Conservation (phyloP, 2,888 invertebrate genomes). For the Bombylius major region DNA sequence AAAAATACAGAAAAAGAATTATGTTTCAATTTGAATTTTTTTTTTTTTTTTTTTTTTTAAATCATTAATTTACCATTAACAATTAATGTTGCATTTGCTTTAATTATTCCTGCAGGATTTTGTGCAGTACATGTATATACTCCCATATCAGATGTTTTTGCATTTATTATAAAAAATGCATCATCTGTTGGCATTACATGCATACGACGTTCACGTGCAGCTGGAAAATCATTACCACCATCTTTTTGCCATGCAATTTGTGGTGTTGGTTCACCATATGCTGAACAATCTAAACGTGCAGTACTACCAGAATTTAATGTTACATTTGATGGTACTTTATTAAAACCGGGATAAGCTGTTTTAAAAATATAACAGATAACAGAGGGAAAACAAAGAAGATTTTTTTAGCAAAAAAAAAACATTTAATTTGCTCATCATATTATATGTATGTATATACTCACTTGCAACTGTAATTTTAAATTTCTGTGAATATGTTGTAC, state of each 20-base stretch:
- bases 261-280: conserved; percentile 76
- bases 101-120: conserved; percentile 77
- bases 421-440: not conserved
- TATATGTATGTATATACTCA: too few species aligned
- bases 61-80: conserved; percentile 39
- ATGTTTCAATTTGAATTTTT: not conserved
- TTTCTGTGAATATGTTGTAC: conserved; percentile 77
- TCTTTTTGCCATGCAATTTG: conserved; percentile 85
- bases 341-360: conserved; percentile 71
- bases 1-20: conserved; percentile 7
- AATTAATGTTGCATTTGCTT: conserved; percentile 73
- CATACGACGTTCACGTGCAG: conserved; percentile 84
- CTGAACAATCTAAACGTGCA: conserved; percentile 82
- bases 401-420: not conserved
- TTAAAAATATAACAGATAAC: conserved; percentile 18
- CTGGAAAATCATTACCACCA: conserved; percentile 89
- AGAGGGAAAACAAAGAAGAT: not conserved
- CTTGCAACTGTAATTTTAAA: conserved; percentile 76
- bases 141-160: conserved; percentile 79
- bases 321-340: conserved; percentile 71
- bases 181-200: conserved; percentile 86
- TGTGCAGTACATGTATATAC: conserved; percentile 87
- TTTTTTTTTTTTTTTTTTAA: not conserved
- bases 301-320: conserved; percentile 74
- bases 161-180: conserved; percentile 84